phyloP scores from a whole-genome alignment of 2,888 invertebrate genomes.

The Hemaris fuciformis region DNA sequence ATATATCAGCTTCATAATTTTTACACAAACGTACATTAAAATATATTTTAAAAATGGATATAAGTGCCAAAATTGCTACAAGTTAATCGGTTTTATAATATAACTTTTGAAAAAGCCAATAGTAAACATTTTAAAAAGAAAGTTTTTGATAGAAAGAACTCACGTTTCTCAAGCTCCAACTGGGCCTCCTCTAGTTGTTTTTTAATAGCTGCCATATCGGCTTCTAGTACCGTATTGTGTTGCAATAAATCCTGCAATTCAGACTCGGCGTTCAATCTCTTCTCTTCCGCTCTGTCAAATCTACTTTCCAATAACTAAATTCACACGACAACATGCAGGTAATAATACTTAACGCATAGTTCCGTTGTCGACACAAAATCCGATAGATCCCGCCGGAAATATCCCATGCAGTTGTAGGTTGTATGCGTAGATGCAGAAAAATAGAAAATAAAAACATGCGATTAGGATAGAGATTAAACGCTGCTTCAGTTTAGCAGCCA shows the following conservation, averaged over 20 bases:
- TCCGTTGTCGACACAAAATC: conserved; percentile 38
- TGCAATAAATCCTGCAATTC: conserved; percentile 83
- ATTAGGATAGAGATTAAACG: conserved; percentile 47
- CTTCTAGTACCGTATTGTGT: conserved; percentile 85
- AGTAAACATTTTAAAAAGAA: too few relatives aligned
- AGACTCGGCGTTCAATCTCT: conserved; percentile 83
- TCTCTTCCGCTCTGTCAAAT: conserved; percentile 83
- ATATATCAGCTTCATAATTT: too few relatives aligned
- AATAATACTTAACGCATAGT: conserved; percentile 51
- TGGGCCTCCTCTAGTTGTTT: conserved; percentile 68
- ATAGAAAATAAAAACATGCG: conserved; percentile 69
- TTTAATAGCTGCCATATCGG: conserved; percentile 77
- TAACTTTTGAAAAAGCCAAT: too few relatives aligned
- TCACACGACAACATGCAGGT: conserved; percentile 25
- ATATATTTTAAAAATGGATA: too few relatives aligned
- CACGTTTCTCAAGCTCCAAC: conserved; percentile 61
- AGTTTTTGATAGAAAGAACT: conserved; percentile 47
- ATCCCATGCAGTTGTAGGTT: conserved; percentile 41
- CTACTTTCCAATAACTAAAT: conserved; percentile 83
- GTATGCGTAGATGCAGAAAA: conserved; percentile 46
- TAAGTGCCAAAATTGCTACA: too few relatives aligned
- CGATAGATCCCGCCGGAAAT: conserved; percentile 22
- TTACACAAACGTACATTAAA: too few relatives aligned
- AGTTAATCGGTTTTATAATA: too few relatives aligned
- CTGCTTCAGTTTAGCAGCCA: neutral